Conservation (phyloP, 2,113 vertebrate genomes). For the Onychostoma macrolepis region DNA sequence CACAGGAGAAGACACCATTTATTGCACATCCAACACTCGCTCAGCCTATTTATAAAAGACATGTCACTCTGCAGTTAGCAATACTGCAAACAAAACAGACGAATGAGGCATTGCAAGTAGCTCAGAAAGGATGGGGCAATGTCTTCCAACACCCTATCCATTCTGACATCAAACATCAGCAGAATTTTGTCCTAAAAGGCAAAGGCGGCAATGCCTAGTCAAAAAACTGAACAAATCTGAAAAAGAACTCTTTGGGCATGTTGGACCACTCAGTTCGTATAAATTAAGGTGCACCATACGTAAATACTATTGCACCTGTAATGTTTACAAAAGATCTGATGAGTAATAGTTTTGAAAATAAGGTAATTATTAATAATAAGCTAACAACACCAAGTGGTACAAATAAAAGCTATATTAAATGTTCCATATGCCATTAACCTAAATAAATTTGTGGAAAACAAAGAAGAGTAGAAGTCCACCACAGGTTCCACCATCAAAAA, state of each 20-base stretch:
- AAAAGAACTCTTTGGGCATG: not conserved
- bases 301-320: not conserved
- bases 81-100: not conserved
- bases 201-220: not conserved
- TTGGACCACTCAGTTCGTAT: not conserved
- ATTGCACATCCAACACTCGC: not conserved
- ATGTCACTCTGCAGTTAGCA: slow-evolving; percentile 1
- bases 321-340: not conserved
- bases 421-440: not conserved
- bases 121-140: not conserved
- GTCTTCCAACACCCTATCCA: not conserved
- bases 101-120: not conserved
- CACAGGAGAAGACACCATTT: not conserved
- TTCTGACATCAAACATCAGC: not conserved
- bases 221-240: not conserved
- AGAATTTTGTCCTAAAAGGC: not conserved
- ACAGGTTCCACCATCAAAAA: not conserved
- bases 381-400: not conserved
- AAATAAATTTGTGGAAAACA: not conserved
- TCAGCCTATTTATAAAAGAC: not conserved
- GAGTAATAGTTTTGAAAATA: not conserved
- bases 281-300: not conserved
- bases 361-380: not conserved
- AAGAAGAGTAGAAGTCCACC: not conserved
- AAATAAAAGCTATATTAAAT: not conserved